Percentiles rank a stretch among this genome's conserved stretches.
These are phyloP conservation scores for Sialia sialis DNA, from an alignment of 2,113 vertebrate species.

Conservation along the genomic window DNA sequence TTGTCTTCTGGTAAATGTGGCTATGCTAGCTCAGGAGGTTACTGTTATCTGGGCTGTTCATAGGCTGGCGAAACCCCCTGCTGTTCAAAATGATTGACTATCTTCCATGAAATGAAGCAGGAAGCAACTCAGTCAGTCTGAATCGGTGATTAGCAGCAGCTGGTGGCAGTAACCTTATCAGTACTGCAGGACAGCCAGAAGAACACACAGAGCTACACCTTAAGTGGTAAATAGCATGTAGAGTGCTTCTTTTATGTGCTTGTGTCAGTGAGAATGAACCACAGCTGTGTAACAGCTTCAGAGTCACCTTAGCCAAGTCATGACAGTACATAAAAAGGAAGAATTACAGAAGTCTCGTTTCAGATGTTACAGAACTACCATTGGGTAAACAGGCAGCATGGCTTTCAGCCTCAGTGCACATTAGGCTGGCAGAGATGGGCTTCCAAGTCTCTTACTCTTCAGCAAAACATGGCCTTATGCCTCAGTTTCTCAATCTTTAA, in stretches of 20 bases:
- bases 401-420: rapidly evolving
- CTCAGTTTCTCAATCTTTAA: background rate
- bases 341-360: background rate
- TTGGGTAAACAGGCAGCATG: background rate
- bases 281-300: background rate
- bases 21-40: background rate
- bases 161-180: background rate
- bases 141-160: rapidly evolving
- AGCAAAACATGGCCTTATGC: background rate
- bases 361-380: background rate
- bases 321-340: background rate
- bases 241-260: background rate
- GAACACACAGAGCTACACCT: background rate
- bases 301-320: rapidly evolving
- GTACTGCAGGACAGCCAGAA: background rate
- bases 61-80: background rate
- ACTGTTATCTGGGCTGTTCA: background rate
- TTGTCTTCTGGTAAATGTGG: background rate
- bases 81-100: background rate
- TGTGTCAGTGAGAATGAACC: background rate
- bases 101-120: background rate
- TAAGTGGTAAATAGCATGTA: background rate
- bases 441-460: background rate
- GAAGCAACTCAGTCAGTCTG: background rate
- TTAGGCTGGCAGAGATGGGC: background rate